Conservation (phyloP, 2,113 vertebrate genomes). For the Anoplopoma fimbria region DNA sequence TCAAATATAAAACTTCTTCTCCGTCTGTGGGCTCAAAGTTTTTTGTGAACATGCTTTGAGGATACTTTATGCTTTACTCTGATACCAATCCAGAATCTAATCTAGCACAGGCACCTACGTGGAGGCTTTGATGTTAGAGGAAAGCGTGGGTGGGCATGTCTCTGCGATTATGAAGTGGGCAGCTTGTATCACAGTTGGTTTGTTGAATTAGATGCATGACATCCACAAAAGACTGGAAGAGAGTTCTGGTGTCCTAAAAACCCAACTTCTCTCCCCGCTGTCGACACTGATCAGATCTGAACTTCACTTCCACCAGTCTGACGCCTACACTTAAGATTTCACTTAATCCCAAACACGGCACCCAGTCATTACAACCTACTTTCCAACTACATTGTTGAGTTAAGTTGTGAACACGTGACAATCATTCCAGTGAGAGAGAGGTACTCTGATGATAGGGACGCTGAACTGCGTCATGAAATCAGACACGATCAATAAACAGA, state of each 20-base stretch:
- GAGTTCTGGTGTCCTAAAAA: conserved; percentile 15
- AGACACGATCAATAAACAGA: conserved; percentile 3
- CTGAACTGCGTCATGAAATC: background rate
- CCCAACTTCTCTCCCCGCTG: background rate
- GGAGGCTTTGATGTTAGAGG: conserved; percentile 48
- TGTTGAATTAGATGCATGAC: conserved; percentile 14
- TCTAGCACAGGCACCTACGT: conserved; percentile 22
- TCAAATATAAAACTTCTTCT: conserved; percentile 39
- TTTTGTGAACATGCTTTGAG: conserved; percentile 28
- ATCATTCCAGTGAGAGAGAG: background rate
- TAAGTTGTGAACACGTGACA: background rate
- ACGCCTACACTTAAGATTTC: conserved; percentile 32
- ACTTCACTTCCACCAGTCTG: conserved; percentile 1
- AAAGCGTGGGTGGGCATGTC: conserved; percentile 34
- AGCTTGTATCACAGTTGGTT: conserved; percentile 45
- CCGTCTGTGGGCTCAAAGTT: conserved; percentile 41
- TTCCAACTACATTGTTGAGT: background rate
- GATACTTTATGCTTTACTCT: conserved; percentile 3
- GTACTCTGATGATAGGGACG: background rate
- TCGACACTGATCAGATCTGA: conserved; percentile 18
- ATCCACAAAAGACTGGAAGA: conserved; percentile 34
- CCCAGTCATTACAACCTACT: conserved; percentile 8
- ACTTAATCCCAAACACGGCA: conserved; percentile 25
- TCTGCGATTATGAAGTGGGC: conserved; percentile 35
- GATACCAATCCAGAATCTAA: conserved; percentile 39